These are phyloP conservation scores for Mystacides longicornis DNA, from an alignment of 2,888 invertebrate species.

Conservation along the genomic window DNA sequence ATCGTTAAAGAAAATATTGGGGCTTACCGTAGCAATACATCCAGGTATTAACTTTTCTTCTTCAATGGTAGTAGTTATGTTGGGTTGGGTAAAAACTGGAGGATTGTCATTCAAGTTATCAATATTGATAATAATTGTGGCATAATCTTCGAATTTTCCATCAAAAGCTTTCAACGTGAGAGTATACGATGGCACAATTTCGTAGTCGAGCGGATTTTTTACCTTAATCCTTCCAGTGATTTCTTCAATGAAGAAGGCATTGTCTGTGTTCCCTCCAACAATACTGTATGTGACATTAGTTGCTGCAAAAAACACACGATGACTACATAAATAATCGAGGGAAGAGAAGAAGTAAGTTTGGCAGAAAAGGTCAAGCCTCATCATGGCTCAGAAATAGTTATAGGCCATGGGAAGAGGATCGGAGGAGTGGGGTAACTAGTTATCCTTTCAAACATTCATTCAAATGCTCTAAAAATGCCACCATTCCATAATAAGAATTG, in stretches of 20 bases:
- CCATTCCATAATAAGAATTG: too few species aligned
- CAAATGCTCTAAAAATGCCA: too few species aligned
- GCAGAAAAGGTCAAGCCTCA: neutral
- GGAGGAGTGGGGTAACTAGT: too few species aligned
- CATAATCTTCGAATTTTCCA: constrained; percentile 74
- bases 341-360: neutral
- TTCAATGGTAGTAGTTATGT: constrained; percentile 64
- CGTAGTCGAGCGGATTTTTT: constrained; percentile 72
- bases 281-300: constrained; percentile 84
- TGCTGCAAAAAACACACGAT: constrained; percentile 37
- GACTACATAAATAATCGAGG: neutral
- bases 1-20: constrained; percentile 5
- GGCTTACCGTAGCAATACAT: constrained; percentile 59
- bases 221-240: constrained; percentile 81
- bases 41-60: constrained; percentile 65
- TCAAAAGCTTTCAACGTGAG: constrained; percentile 79
- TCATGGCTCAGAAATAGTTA: neutral
- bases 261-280: constrained; percentile 74
- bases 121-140: constrained; percentile 77
- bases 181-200: constrained; percentile 75
- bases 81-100: constrained; percentile 72
- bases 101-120: constrained; percentile 90
- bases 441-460: too few species aligned
- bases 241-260: constrained; percentile 79
- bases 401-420: too few species aligned